Conservation (phyloP, 2,888 invertebrate species). For the Carcina quercana region DNA sequence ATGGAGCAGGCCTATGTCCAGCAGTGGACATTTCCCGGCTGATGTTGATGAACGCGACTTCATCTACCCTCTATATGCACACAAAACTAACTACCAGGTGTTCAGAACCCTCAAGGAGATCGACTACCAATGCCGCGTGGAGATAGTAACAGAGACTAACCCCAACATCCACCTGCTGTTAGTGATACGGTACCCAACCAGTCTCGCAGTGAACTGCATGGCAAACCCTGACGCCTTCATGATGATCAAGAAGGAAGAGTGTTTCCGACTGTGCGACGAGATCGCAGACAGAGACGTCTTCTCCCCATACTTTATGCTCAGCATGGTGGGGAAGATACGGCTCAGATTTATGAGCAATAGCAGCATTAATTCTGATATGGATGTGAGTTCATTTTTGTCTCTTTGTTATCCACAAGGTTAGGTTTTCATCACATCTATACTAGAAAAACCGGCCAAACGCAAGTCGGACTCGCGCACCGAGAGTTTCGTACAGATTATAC, state of each 20-base stretch:
- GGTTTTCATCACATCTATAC: no score
- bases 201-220: constrained; percentile 34
- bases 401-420: no score
- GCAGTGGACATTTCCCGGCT: no score
- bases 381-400: constrained; percentile 38
- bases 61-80: no score
- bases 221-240: constrained; percentile 40
- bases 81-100: no score
- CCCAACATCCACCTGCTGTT: constrained; percentile 21
- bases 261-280: constrained; percentile 41
- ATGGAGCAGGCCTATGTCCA: no score
- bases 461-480: no score
- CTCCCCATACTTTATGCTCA: constrained; percentile 34
- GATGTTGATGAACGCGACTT: no score
- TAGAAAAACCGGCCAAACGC: no score
- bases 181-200: constrained; percentile 47
- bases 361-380: constrained; percentile 52
- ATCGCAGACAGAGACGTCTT: constrained; percentile 13
- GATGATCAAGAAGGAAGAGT: constrained; percentile 34
- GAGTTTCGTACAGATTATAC: no score
- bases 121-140: constrained; percentile 50
- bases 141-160: constrained; percentile 34
- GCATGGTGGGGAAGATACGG: constrained; percentile 32
- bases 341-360: constrained; percentile 55
- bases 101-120: constrained; percentile 40